phyloP scores from a whole-genome alignment of 2,113 vertebrate species.

The Cynoglossus semilaevis region DNA sequence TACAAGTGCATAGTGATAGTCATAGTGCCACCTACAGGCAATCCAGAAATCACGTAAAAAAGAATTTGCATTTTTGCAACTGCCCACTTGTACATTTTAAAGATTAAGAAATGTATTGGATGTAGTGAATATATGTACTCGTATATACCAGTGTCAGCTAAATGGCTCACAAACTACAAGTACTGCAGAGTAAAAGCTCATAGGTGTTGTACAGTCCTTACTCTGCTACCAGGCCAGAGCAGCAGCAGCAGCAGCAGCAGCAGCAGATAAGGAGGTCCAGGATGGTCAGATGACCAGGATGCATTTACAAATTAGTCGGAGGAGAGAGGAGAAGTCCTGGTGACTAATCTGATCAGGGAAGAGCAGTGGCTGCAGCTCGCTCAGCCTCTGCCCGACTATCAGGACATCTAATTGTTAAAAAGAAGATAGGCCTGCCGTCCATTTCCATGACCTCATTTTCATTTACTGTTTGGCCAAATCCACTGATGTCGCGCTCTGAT shows the following conservation, averaged over 20 bases:
- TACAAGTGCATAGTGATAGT: too few species aligned
- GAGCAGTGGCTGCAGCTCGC: conserved; percentile 29
- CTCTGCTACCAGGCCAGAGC: too few species aligned
- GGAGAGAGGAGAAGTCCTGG: conserved; percentile 52
- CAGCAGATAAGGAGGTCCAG: conserved; percentile 45
- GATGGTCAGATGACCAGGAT: conserved; percentile 41
- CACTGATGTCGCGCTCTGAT: neutral
- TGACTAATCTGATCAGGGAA: conserved; percentile 57
- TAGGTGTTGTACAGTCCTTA: too few species aligned
- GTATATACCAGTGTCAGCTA: too few species aligned
- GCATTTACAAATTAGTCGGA: conserved; percentile 57
- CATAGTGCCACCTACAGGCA: too few species aligned
- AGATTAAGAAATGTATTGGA: too few species aligned
- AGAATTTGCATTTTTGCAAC: too few species aligned
- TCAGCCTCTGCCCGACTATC: conserved; percentile 49
- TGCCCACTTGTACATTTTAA: too few species aligned
- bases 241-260: conserved; percentile 17
- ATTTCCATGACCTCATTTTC: conserved; percentile 57
- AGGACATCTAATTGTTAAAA: conserved; percentile 51
- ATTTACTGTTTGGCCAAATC: conserved; percentile 19
- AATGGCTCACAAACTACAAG: too few species aligned
- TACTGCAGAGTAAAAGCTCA: too few species aligned
- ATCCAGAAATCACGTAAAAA: too few species aligned
- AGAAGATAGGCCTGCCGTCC: conserved; percentile 39
- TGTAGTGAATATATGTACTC: too few species aligned